Evolutionary conservation across 2,888 invertebrate genomes (phyloP).

Genomic region (Lepidocyrtoides sp.): DNA sequence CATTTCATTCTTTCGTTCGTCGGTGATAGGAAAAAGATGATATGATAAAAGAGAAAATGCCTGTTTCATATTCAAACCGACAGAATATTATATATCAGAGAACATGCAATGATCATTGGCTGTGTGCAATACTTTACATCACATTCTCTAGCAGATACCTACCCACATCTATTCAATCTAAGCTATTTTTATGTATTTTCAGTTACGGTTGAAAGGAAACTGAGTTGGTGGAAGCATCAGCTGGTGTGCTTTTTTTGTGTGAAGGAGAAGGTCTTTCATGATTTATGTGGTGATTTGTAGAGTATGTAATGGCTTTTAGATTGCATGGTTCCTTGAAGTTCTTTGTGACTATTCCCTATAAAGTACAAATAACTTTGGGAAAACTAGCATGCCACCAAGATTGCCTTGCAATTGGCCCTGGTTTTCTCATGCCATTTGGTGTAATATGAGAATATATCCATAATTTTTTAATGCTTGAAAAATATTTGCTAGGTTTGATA

Average conservation of each 20-base stretch:
- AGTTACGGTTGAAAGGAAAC: neutral
- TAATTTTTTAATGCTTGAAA: constrained; percentile 23
- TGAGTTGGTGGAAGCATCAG: constrained; percentile 45
- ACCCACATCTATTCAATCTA: no score
- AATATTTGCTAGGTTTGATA: neutral
- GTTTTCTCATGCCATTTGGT: neutral
- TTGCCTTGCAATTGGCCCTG: constrained; percentile 33
- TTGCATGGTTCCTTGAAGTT: constrained; percentile 62
- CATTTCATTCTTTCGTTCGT: constrained; percentile 20
- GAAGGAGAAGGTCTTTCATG: constrained; percentile 57
- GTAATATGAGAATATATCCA: constrained; percentile 1
- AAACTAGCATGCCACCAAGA: constrained; percentile 1
- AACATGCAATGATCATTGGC: no score
- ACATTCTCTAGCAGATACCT: neutral
- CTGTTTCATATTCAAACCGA: constrained; percentile 33
- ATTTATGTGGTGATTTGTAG: constrained; percentile 79
- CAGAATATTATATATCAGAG: neutral
- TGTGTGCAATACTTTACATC: no score
- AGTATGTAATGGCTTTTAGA: constrained; percentile 78
- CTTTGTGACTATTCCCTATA: constrained; percentile 46
- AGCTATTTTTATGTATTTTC: constrained; percentile 1
- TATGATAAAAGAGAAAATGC: constrained; percentile 33
- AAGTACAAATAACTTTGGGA: constrained; percentile 46
- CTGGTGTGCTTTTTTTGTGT: constrained; percentile 52
- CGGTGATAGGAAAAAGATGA: constrained; percentile 24